Base-by-base conservation (phyloP, 2,888 invertebrate species). In the Deilephila elpenor region DNA sequence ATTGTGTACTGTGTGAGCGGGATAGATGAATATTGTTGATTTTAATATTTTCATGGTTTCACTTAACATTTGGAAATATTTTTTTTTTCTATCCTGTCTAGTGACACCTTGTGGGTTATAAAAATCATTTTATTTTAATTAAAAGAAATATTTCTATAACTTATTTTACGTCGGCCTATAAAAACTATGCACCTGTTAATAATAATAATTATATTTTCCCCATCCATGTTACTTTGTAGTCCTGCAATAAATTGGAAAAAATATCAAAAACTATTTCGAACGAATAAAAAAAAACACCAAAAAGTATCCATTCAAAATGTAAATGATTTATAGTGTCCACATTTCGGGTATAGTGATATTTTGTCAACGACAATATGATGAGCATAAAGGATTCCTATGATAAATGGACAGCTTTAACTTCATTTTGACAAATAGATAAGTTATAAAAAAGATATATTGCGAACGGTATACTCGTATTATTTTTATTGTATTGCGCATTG, bases 321-420 rank as follows among this genome's bases (percentile, higher is more conserved):
- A 56, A 56, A n/a, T 56, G 56, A 56, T 56, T 56, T n/a, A 56
- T 53, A 19, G 56, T 56, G 17, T 53, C 19, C 53, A 53, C 19
- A 53, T 53, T 53, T 56, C 56, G 56, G 5, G 5, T 56, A n/a
- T 56, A 56, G 56, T 56, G n/a, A 56, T n/a, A 56, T n/a, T 56
- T 56, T 56, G 56, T 56, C 56, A 56, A 56, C n/a, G 56, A 6
- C 56, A n/a, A 56, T 56, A 56, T 56, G 56, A 56, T 56, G 56
- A n/a, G 17, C 56, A n/a, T 56, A 56, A 56, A 56, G 56, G 56
- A 17, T 56, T 56, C 19, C 56, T 56, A 56, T 56, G 56, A 56
- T 56, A 56, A 56, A 56, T 56, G 56, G 56, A 56, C 56, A 56
- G 56, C 56, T 56, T n/a, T 56, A 56, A 19, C 56, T 56, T 56